Evolutionary conservation across 92 coral and sea anemone species (phyloP).

Genomic region (Actinostola sp.): DNA sequence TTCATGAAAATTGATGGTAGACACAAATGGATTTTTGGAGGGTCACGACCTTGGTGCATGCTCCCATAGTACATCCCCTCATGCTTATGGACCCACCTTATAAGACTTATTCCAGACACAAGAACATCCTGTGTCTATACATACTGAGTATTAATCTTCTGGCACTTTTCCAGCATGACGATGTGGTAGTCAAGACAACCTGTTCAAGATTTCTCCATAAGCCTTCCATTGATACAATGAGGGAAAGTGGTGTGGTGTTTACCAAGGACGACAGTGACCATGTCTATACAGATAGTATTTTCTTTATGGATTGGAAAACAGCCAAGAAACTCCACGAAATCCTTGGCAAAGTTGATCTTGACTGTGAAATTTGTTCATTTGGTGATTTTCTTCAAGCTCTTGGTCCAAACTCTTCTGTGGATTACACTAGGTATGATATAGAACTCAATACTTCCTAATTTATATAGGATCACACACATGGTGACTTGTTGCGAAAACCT

Average conservation of each 20-base stretch:
- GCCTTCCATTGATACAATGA: conserved; percentile 80
- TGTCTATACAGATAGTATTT: conserved; percentile 89
- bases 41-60: too few relatives aligned
- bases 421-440: conserved; percentile 54
- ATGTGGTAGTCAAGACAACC: conserved; percentile 61
- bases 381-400: conserved; percentile 96
- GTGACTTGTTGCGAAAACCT: too few relatives aligned
- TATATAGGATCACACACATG: too few relatives aligned
- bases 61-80: too few relatives aligned
- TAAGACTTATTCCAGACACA: too few relatives aligned
- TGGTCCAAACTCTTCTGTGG: conserved; percentile 76
- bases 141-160: too few relatives aligned
- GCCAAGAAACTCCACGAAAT: conserved; percentile 55
- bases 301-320: conserved; percentile 65
- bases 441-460: too few relatives aligned
- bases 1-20: too few relatives aligned
- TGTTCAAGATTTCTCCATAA: conserved; percentile 92
- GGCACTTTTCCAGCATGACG: conserved; percentile 6
- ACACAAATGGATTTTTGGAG: too few relatives aligned
- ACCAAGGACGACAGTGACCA: conserved; percentile 58
- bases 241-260: conserved; percentile 69
- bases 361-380: conserved; percentile 93
- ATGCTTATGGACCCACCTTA: too few relatives aligned
- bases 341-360: conserved; percentile 61
- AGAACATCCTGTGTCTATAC: too few relatives aligned